Base-by-base conservation (phyloP, 2,888 invertebrate species). In the Stenolophus ochropezus region DNA sequence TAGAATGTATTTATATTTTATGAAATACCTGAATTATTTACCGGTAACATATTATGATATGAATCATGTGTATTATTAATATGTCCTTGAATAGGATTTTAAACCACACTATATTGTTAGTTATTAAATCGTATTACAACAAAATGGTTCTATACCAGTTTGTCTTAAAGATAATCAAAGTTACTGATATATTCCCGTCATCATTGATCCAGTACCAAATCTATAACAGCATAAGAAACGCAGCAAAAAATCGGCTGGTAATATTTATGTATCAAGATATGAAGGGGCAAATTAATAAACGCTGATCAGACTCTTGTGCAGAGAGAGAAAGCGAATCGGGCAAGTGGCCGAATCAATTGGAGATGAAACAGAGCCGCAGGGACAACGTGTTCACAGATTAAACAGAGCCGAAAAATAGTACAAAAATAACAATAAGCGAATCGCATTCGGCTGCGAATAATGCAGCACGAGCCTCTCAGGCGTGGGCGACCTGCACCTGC, bases 251-350 rank as follows among this genome's bases (percentile, higher is more conserved):
- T 73, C 49, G 4, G n/a, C 23, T 14, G 14, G 21, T 49, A 73
- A 73, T 73, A 73, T 73, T 73, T 73, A 73, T 73, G 73, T 49
- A 73, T 73, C 73, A 73, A 73, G 73, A 73, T 73, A 73, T 73
- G 47, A 47, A 73, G 49, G 49, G 73, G 73, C 73, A 49, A 73
- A 73, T 73, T 73, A 73, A 73, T 73, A 73, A 73, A 73, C 47
- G 21, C 49, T 49, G 73, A 73, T 73, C 61, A 25, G 25, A 69
- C 73, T 73, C 47, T 21, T 18, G 20, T 27, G 33, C 33, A 42
- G 8, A 49, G 21, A 49, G 73, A 49, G 18, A 73, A 49, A 8
- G 73, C 61, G 25, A 61, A 14, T 61, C 61, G 4, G n/a, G 20
- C 47, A 23, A 49, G 73, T 42, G 73, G 33, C 14, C 49, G 49